Conservation (phyloP, 2,888 invertebrate genomes). For the Tortrix viridana region DNA sequence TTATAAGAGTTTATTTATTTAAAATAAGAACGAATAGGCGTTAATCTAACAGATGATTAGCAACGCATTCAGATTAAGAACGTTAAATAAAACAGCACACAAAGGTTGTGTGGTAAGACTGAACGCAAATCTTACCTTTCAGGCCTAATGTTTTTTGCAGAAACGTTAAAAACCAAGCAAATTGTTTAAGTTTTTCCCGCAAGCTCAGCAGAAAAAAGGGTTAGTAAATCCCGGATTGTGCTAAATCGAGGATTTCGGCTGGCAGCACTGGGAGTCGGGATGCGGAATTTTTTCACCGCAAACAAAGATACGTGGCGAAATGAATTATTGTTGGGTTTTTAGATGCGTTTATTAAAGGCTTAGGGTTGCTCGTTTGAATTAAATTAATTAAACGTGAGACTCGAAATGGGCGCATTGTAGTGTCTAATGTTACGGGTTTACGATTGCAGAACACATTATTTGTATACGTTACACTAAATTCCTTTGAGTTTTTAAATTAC, state of each 20-base stretch:
- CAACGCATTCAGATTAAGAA: no score
- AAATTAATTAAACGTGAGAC: slow-evolving; percentile 20
- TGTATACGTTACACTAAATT: background rate
- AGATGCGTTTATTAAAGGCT: slow-evolving; percentile 2
- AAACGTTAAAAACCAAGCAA: slow-evolving; percentile 14
- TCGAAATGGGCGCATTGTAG: slow-evolving; percentile 7
- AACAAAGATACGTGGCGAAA: slow-evolving; percentile 27
- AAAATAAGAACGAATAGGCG: no score
- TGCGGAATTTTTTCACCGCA: slow-evolving; percentile 10
- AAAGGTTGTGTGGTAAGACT: background rate
- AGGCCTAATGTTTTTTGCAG: slow-evolving; percentile 13
- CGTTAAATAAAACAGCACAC: background rate
- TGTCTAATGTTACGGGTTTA: slow-evolving; percentile 6
- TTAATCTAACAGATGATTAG: no score
- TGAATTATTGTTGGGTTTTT: slow-evolving; percentile 21
- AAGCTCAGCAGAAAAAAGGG: slow-evolving; percentile 24
- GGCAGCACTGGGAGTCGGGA: slow-evolving; percentile 12
- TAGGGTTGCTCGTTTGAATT: slow-evolving; percentile 13
- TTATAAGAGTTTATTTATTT: no score
- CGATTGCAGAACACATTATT: slow-evolving; percentile 6
- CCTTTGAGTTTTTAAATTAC: no score
- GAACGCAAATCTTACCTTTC: slow-evolving; percentile 6
- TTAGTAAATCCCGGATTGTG: slow-evolving; percentile 28
- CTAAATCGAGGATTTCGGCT: slow-evolving; percentile 25
- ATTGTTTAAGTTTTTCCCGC: slow-evolving; percentile 15